A percentile compares a stretch with the other conserved stretches of the same genome.
These are phyloP conservation scores for Eulimnadia texana DNA, from an alignment of 1,140 invertebrate species.

Conservation along the genomic window DNA sequence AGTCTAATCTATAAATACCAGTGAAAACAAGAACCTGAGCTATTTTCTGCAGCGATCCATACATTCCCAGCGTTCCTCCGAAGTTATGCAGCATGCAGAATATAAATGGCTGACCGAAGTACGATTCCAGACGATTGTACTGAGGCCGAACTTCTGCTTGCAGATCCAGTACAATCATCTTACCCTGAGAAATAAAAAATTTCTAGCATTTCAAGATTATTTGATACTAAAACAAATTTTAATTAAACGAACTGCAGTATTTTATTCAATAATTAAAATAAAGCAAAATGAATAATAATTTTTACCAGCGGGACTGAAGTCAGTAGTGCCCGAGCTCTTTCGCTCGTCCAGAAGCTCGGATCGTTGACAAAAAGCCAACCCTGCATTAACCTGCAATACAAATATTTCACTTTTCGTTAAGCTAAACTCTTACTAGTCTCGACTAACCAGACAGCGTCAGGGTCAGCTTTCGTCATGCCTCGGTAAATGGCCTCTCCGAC, in stretches of 20 bases:
- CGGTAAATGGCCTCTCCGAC: conserved; percentile 52
- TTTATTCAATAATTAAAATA: background rate
- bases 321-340: conserved; percentile 51
- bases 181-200: conserved; percentile 35
- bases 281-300: conserved; percentile 20
- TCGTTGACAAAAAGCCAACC: conserved; percentile 68
- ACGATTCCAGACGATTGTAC: conserved; percentile 56
- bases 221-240: background rate
- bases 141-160: conserved; percentile 70
- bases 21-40: conserved; percentile 35
- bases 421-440: background rate
- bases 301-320: conserved; percentile 57
- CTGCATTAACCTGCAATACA: conserved; percentile 52
- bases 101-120: conserved; percentile 83
- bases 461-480: conserved; percentile 52
- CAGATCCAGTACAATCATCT: conserved; percentile 70
- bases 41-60: conserved; percentile 57
- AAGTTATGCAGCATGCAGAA: conserved; percentile 96
- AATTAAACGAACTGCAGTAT: background rate
- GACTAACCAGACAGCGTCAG: conserved; percentile 55
- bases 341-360: conserved; percentile 46
- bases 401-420: background rate
- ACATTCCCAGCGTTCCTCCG: conserved; percentile 77
- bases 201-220: background rate
- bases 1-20: background rate